Evolutionary conservation across 2,797 vertebrate species (phyloP).

Genomic region (Ceryle rudis): DNA sequence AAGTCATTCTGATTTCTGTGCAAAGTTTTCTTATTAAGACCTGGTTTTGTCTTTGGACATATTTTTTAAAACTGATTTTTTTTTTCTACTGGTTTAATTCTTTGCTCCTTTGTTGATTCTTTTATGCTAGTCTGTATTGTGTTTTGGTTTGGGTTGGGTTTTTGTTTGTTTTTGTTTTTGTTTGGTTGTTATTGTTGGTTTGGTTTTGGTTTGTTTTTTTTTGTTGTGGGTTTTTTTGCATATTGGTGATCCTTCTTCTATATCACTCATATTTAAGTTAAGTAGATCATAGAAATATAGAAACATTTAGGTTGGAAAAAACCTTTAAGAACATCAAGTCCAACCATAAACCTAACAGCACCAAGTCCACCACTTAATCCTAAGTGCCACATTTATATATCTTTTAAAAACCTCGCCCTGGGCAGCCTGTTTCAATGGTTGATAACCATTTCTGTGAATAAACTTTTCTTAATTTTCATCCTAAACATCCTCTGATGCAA

Average conservation of each 20-base stretch:
- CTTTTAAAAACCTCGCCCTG: neutral
- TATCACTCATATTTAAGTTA: neutral
- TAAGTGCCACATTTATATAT: neutral
- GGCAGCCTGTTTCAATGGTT: neutral
- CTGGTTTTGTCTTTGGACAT: neutral
- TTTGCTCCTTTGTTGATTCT: neutral
- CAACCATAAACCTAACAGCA: too few species aligned
- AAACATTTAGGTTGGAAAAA: too few species aligned
- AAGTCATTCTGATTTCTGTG: constrained; percentile 16
- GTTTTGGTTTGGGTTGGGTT: too few species aligned
- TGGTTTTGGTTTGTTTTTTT: too few species aligned
- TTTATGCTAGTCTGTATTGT: neutral
- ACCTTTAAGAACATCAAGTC: too few species aligned
- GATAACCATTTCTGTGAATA: neutral
- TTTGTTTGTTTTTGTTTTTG: too few species aligned
- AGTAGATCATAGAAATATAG: neutral
- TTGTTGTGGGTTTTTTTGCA: neutral
- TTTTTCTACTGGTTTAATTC: neutral
- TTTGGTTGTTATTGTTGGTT: too few species aligned
- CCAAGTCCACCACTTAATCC: too few species aligned
- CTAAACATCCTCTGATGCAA: too few species aligned
- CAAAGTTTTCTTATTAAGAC: neutral
- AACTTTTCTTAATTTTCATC: neutral
- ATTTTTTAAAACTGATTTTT: neutral
- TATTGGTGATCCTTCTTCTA: neutral